Conservation (phyloP, 1,140 invertebrate species). For the Druon quercuslanigerum region DNA sequence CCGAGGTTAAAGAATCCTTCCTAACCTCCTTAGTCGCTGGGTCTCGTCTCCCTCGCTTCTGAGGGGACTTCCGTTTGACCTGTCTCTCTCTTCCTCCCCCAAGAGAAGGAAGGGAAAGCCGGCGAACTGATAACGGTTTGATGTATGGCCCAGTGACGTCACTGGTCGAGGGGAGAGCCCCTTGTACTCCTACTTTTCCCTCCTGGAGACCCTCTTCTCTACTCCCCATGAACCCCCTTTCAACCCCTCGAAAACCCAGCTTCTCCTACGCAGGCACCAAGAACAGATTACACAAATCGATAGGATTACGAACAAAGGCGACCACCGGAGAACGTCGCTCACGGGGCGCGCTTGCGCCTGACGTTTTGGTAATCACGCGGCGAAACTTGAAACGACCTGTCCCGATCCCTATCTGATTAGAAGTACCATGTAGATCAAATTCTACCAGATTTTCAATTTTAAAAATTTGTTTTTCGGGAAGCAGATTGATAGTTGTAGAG, state of each 20-base stretch:
- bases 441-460: neutral
- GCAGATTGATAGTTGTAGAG: too few species aligned
- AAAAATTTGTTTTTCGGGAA: neutral
- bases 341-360: constrained; percentile 57
- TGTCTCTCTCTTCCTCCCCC: constrained; percentile 34
- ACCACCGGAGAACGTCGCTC: constrained; percentile 58
- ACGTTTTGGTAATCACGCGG: constrained; percentile 60
- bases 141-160: constrained; percentile 69
- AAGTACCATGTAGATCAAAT: constrained; percentile 37
- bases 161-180: constrained; percentile 62
- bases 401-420: constrained; percentile 53
- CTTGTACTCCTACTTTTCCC: constrained; percentile 28
- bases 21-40: constrained; percentile 44
- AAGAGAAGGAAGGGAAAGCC: constrained; percentile 54
- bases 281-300: constrained; percentile 68
- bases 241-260: constrained; percentile 42
- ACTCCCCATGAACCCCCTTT: constrained; percentile 19
- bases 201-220: constrained; percentile 15
- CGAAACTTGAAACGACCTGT: constrained; percentile 57
- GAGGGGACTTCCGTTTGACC: constrained; percentile 29
- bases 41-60: constrained; percentile 38
- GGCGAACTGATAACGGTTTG: constrained; percentile 66
- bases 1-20: constrained; percentile 51
- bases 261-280: constrained; percentile 56
- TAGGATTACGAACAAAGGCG: constrained; percentile 67